A percentile compares a stretch with the other conserved stretches of the same genome.
phyloP scores from a whole-genome alignment of 2,797 vertebrate genomes.

The Smutsia gigantea region DNA sequence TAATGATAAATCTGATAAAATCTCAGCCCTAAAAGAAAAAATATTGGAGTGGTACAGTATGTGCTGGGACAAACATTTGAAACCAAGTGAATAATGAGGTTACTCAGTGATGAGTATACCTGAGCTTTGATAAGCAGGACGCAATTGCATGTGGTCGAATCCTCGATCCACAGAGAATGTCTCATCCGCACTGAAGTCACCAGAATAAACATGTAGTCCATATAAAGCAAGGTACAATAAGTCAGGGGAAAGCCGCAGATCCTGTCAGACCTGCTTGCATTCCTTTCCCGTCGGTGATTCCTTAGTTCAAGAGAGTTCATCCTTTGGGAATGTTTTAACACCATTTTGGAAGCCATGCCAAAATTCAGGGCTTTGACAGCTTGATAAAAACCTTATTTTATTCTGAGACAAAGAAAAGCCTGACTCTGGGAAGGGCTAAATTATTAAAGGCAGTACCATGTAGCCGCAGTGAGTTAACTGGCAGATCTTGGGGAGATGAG shows the following conservation, averaged over 20 bases:
- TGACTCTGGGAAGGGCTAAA: neutral
- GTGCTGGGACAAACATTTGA: conserved; percentile 33
- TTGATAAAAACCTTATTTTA: conserved; percentile 57
- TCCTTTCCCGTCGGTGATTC: conserved; percentile 56
- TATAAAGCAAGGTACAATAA: conserved; percentile 25
- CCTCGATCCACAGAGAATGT: neutral
- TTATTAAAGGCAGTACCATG: conserved; percentile 48
- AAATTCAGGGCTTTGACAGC: conserved; percentile 44
- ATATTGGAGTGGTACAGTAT: neutral
- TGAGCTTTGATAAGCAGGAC: conserved; percentile 53
- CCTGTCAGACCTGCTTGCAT: conserved; percentile 57
- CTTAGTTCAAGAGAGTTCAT: conserved; percentile 43
- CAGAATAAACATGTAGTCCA: neutral
- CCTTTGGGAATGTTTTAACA: conserved; percentile 61
- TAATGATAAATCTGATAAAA: conserved; percentile 53
- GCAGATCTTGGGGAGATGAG: neutral
- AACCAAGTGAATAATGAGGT: conserved; percentile 31
- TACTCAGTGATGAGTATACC: conserved; percentile 25
- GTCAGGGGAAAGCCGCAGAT: conserved; percentile 47
- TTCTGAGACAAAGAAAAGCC: conserved; percentile 39
- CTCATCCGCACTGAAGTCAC: conserved; percentile 28
- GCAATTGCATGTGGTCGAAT: conserved; percentile 36
- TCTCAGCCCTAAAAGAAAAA: conserved; percentile 49
- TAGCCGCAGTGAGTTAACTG: conserved; percentile 8
- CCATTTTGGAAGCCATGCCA: conserved; percentile 54